Base-by-base conservation (phyloP, 1,140 invertebrate genomes). In the Lethocerus indicus region DNA sequence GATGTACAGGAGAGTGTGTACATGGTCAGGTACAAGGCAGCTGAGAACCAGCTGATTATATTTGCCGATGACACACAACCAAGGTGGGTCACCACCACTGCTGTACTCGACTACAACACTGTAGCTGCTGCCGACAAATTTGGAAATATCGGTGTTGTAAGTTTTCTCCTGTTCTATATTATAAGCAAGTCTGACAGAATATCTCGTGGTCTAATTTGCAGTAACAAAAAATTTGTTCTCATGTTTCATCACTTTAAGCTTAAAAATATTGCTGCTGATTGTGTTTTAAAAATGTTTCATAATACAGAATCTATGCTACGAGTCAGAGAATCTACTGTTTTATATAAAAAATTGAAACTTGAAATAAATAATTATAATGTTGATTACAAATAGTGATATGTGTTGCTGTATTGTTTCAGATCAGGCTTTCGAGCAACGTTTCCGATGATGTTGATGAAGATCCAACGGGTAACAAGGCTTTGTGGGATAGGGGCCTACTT, bases 391-490 rank as follows among this genome's bases (percentile, higher is more conserved):
- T 47, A 13, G 20, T 28, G 20, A 29, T 24, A 25, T 41, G 14
- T 13, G 1, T 29, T 24, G 9, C 16, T 39, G 23, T 35, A 14
- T 43, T 46, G 14, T 43, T 49, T 26, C 51, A 81, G 80, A 70
- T 83, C 55, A 73, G 95, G 18, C 64, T 98, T 26, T 87, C 93
- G 1, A 75, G 79, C 43, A 88, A 88, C 52, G 82, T 94, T 0
- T 88, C 81, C 23, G 95, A 99, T 67, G 93, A 98, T 61, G 90
- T 98, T 0, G 94, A 98, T 61, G 94, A 98, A 70, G 95, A 98
- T 72, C 95, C 95, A 0, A 98, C 94, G 0, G 95, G 94, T 16
- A 94, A 93, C 56, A 96, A 97, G 67, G 88, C 93, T 2, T 66
- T 99, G 0, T 99, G 95, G 95, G 95, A 99, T 67, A 75, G 95